Base-by-base conservation (phyloP, 1,140 invertebrate species). In the Trichonephila inaurata region DNA sequence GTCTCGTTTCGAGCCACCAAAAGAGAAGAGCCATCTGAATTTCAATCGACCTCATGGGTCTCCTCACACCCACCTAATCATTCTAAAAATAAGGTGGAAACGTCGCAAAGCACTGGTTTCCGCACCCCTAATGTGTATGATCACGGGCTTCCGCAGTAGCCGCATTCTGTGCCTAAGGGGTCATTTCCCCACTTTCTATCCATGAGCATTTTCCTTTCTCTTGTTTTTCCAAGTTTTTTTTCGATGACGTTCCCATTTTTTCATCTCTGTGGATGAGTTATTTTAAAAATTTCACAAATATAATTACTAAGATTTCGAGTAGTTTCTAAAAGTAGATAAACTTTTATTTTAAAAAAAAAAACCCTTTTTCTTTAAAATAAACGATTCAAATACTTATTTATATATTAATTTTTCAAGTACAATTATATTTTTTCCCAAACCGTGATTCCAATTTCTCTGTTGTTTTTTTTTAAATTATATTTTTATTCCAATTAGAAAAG, bases 71-170 rank as follows among this genome's bases (percentile, higher is more conserved):
- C 89, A 90, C 89, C 90, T 85, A 92, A 92, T 92, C 44, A 92
- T 66, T 81, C 24, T 58, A 28, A 92, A 69, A 90, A 72, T 33
- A 60, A 51, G 89, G 33, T 40, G 14, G 58, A 81, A 81, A 81
- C 8, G 60, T 51, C 33, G 24, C 21, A 89, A 91, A 91, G 81
- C 90, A 85, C 28, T n/a, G 69, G 81, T 60, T 90, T 90, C 89
- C 51, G 28, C 51, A 33, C 61, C n/a, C 62, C n/a, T 92, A 92
- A 92, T 92, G 90, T 85, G 19, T 61, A 85, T 92, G 24, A 92
- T 92, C 90, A 92, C 60, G 2, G 60, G 90, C 90, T 92, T 24
- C 90, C 60, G 90, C 44, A 85, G 90, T 92, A 92, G 90, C 90
- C 60, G 21, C 33, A 28, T 51, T 51, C 7, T 51, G 51, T 51